These are phyloP conservation scores for Heterotis niloticus DNA, from an alignment of 2,113 vertebrate species.

Conservation along the genomic window DNA sequence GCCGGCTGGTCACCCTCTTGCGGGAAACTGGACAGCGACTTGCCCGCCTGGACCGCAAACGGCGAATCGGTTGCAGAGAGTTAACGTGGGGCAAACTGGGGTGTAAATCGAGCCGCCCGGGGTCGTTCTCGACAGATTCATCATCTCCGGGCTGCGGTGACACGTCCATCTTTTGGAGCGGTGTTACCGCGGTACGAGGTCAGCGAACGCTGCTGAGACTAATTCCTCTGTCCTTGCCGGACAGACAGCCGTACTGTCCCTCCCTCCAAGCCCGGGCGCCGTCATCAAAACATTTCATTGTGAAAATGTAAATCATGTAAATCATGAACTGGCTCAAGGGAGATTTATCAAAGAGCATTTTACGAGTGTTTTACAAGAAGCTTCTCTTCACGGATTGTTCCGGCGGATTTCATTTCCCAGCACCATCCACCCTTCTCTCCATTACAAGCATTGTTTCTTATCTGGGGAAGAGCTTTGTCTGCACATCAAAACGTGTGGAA, in stretches of 20 bases:
- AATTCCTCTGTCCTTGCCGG: conserved; percentile 59
- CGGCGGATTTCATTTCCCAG: background rate
- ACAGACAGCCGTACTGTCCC: conserved; percentile 15
- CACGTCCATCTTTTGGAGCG: conserved; percentile 51
- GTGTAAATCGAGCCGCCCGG: conserved; percentile 53
- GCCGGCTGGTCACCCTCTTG: no score
- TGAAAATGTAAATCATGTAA: conserved; percentile 52
- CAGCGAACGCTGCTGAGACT: conserved; percentile 68
- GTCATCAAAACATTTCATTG: conserved; percentile 45
- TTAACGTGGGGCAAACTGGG: conserved; percentile 43
- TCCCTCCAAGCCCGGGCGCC: conserved; percentile 51
- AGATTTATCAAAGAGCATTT: conserved; percentile 25
- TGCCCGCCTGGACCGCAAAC: conserved; percentile 30
- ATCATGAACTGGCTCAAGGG: conserved; percentile 44
- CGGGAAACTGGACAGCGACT: no score
- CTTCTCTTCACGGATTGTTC: conserved; percentile 4
- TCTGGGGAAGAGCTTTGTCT: background rate
- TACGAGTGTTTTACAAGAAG: conserved; percentile 16
- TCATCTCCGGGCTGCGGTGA: conserved; percentile 61
- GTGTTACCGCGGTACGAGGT: conserved; percentile 62
- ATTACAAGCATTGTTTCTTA: background rate
- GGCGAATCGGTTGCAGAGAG: conserved; percentile 43
- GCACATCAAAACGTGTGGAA: background rate
- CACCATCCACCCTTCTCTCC: background rate
- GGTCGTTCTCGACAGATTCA: conserved; percentile 68